These are phyloP conservation scores for Xyrauchen texanus DNA, from an alignment of 2,113 vertebrate genomes.

Conservation along the genomic window DNA sequence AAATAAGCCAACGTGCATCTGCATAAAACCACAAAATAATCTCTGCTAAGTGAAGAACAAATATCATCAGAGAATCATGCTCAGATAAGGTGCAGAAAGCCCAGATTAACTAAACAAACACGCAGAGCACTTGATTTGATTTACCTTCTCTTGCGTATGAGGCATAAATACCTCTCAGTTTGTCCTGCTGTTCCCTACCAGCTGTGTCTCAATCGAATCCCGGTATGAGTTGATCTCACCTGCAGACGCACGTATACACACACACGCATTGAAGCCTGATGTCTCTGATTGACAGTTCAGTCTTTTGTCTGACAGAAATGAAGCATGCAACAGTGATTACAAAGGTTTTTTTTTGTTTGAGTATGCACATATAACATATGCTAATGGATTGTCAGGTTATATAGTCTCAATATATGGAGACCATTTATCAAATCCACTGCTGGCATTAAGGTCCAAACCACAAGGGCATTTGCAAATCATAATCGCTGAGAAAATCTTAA, in stretches of 20 bases:
- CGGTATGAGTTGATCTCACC: slow-evolving; percentile 93
- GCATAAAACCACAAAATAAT: slow-evolving; percentile 25
- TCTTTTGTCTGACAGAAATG: neutral
- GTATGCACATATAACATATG: neutral
- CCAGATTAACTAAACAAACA: neutral
- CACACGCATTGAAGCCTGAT: slow-evolving; percentile 8
- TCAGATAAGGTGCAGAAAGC: neutral
- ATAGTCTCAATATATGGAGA: neutral
- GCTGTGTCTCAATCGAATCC: slow-evolving; percentile 92
- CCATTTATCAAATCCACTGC: neutral
- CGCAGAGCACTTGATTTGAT: slow-evolving; percentile 34
- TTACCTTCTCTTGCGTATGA: slow-evolving; percentile 82
- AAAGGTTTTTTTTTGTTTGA: neutral
- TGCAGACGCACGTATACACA: slow-evolving; percentile 57
- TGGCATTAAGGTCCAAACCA: neutral
- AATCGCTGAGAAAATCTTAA: neutral
- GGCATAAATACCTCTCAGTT: slow-evolving; percentile 86
- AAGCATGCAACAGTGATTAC: neutral
- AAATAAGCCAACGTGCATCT: neutral
- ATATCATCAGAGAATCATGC: neutral
- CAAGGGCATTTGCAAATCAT: slow-evolving; percentile 3
- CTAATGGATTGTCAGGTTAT: neutral
- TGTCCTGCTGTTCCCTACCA: slow-evolving; percentile 85
- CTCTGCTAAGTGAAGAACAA: slow-evolving; percentile 4
- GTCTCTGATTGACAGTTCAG: neutral